These are phyloP conservation scores for Oreotrochilus melanogaster DNA, from an alignment of 2,113 vertebrate species.

Conservation along the genomic window DNA sequence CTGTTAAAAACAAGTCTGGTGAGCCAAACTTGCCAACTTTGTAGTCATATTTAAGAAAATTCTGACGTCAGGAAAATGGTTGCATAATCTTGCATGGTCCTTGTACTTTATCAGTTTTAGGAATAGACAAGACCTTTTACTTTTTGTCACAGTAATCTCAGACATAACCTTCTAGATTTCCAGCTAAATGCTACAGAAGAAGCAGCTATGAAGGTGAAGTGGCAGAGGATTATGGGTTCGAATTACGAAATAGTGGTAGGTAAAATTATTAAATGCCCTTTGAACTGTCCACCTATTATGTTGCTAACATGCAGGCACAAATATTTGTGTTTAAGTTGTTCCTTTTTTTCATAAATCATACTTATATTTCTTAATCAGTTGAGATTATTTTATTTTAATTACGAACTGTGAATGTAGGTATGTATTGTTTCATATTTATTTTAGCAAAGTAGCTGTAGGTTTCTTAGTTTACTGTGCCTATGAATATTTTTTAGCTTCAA, in stretches of 20 bases:
- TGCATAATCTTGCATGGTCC: neutral
- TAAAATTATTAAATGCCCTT: slow-evolving; percentile 17
- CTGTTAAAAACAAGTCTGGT: neutral
- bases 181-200: slow-evolving; percentile 57
- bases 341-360: neutral
- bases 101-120: neutral
- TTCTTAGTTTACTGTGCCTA: neutral
- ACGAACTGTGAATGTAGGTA: neutral
- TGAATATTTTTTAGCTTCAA: neutral
- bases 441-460: neutral
- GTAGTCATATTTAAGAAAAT: neutral
- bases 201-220: slow-evolving; percentile 78
- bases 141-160: slow-evolving; percentile 22
- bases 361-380: neutral
- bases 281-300: neutral
- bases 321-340: neutral
- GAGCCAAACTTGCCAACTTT: neutral
- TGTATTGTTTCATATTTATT: neutral
- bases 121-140: neutral
- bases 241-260: slow-evolving; percentile 92
- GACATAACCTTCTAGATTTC: slow-evolving; percentile 58
- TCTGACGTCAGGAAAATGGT: neutral
- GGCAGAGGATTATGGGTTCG: slow-evolving; percentile 88
- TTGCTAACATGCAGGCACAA: neutral
- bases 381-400: neutral